phyloP scores from a whole-genome alignment of 2,113 vertebrate species.

The Polyodon spathula region DNA sequence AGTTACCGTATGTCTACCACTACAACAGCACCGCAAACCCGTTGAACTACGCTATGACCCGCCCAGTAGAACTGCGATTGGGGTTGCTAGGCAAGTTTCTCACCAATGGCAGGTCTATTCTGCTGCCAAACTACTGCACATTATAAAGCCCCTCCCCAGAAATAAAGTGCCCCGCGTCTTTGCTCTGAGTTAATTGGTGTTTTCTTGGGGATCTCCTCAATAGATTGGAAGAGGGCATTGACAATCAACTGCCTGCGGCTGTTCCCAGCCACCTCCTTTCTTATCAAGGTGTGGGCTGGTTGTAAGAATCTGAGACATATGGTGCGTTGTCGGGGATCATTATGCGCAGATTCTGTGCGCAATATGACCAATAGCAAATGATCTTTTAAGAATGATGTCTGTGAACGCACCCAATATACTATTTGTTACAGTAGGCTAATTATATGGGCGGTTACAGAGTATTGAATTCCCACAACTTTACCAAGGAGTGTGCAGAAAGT shows the following conservation, averaged over 20 bases:
- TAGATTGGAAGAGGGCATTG: neutral
- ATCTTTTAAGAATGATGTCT: too few relatives aligned
- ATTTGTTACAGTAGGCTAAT: too few relatives aligned
- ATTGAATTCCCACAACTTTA: too few relatives aligned
- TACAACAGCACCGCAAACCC: constrained; percentile 39
- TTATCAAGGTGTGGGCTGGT: too few relatives aligned
- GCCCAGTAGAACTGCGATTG: constrained; percentile 38
- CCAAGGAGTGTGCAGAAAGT: too few relatives aligned
- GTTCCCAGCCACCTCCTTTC: too few relatives aligned
- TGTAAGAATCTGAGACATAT: too few relatives aligned
- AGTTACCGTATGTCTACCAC: constrained; percentile 13
- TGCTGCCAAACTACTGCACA: neutral
- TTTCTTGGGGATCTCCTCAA: neutral
- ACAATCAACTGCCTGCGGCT: neutral
- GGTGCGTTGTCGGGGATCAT: too few relatives aligned
- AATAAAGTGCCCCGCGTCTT: constrained; percentile 9
- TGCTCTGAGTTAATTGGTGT: neutral
- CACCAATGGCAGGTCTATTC: constrained; percentile 28
- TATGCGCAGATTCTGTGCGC: too few relatives aligned
- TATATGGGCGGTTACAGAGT: too few relatives aligned
- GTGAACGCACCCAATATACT: too few relatives aligned
- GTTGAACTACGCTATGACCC: constrained; percentile 33
- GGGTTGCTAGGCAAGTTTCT: constrained; percentile 35
- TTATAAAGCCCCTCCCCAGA: neutral
- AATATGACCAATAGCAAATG: too few relatives aligned